Base-by-base conservation (phyloP, 1,140 invertebrate genomes). In the Brachionus paranguensis region DNA sequence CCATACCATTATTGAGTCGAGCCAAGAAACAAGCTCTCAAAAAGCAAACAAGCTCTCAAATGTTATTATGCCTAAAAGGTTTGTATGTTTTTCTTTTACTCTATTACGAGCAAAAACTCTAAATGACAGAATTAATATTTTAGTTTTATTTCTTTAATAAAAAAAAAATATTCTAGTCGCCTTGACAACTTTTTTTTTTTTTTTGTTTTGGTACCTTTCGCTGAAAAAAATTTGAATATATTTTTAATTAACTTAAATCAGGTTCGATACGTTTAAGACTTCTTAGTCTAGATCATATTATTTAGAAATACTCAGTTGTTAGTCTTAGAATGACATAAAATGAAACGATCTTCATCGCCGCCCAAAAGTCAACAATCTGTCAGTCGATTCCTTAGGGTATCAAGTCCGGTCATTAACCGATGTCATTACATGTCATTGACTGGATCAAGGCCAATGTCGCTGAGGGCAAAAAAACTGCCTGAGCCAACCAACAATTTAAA, bases 21-120 rank as follows among this genome's bases (percentile, higher is more conserved):
- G 37, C 41, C 17, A 20, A 41, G 68, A 72, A 41, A 43, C 68
- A 72, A 72, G 41, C 29, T 43, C 29, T 20, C 68, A 72, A 72
- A 72, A 37, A 72, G 37, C 37, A 41, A 72, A 43, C 68, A 72
- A 72, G 7, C 37, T 72, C 33, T 72, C 68, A 72, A 72, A 41
- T 41, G 68, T 72, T 72, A 72, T 72, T 72, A 72, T 72, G 68
- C 68, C 68, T 43, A 72, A 72, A 72, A 72, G 37, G 68, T 72
- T 41, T 72, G 37, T 43, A 41, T 72, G 33, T 72, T 72, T 43
- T 41, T 72, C 41, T 72, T 72, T 41, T 72, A 68, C 27, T 68
- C 33, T 68, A n/a, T 24, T 41, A 68, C 65, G 27, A 41, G n/a
- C 33, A 33, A 33, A 68, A 68, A 33, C 11, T 68, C 27, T 68